phyloP scores from a whole-genome alignment of 2,888 invertebrate species.

The Hyles lineata region DNA sequence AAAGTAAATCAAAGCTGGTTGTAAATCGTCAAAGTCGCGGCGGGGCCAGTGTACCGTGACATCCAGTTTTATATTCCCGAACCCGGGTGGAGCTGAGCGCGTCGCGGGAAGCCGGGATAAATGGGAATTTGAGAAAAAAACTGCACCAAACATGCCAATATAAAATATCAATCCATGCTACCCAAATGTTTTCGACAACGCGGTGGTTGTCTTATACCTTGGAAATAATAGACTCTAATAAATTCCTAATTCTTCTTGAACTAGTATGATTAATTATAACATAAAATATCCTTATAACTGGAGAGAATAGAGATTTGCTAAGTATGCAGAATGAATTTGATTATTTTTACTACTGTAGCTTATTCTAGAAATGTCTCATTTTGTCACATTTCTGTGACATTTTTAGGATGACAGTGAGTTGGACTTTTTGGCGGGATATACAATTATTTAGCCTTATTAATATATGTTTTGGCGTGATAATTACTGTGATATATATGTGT shows the following conservation, averaged over 20 bases:
- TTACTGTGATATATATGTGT: too few relatives aligned
- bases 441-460: too few relatives aligned
- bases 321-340: background rate
- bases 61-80: constrained; percentile 16
- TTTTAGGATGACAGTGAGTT: background rate
- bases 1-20: constrained; percentile 69
- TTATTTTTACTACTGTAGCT: background rate
- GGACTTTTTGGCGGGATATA: background rate
- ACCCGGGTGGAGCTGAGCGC: background rate
- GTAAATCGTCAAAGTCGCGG: constrained; percentile 67
- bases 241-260: too few relatives aligned
- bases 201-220: too few relatives aligned
- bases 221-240: too few relatives aligned
- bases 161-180: too few relatives aligned
- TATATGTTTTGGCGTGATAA: too few relatives aligned
- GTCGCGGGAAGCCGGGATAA: background rate
- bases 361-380: background rate
- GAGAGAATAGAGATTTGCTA: too few relatives aligned
- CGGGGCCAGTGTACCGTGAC: constrained; percentile 42
- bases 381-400: background rate
- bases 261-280: too few relatives aligned
- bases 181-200: too few relatives aligned
- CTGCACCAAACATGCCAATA: background rate
- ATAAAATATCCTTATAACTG: too few relatives aligned
- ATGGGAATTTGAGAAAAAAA: background rate